Evolutionary conservation across 2,797 vertebrate genomes (phyloP), one percentile per base, ranked within the genome.

Genomic region (Lepus oiostolus): DNA sequence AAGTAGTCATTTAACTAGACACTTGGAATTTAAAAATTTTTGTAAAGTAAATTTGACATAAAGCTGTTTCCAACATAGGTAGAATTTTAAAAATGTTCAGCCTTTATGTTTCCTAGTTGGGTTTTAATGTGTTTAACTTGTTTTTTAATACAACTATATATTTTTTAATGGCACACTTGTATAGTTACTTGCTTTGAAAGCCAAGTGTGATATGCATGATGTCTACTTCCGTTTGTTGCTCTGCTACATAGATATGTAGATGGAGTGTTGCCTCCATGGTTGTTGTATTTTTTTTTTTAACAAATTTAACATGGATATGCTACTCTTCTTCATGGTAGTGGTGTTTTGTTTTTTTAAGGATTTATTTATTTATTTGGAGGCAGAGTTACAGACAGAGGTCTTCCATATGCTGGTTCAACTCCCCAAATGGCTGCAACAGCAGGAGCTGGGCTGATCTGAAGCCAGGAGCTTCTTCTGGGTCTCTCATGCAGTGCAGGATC

Each of bases 161-260:
- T 88, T 88, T 32, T 93, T 62, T 76, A 71, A 71, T 14, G 16
- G 28, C 70, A 50, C 2, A 19, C 6, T 81, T 54, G 75, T 32
- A 38, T 76, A 38, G 65, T 65, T 47, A 89, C 22, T 90, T 90
- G 58, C 54, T 95, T 92, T 90, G 50, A 90, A 83, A 94, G 90
- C 38, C 13, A 79, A 50, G 28, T 87, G 7, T 83, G 68, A 86
- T 62, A 24, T 86, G 65, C 32, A 63, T 38, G 28, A 10, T 75
- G 3, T 88, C 24, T 7, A 22, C 47, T 74, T 88, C 38, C 77
- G 0, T 60, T 90, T 92, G 77, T 28, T 90, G 58, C 12, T 50
- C 16, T 90, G 35, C 16, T 63, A 0, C 42, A 76, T 85, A 79
- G 35, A 58, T 76, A 17, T 60, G 24, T 91, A 85, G 50, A 16